A percentile compares a stretch with the other conserved stretches of the same genome.
Conservation (phyloP, 2,113 vertebrate genomes). For the Sciurus niger region DNA sequence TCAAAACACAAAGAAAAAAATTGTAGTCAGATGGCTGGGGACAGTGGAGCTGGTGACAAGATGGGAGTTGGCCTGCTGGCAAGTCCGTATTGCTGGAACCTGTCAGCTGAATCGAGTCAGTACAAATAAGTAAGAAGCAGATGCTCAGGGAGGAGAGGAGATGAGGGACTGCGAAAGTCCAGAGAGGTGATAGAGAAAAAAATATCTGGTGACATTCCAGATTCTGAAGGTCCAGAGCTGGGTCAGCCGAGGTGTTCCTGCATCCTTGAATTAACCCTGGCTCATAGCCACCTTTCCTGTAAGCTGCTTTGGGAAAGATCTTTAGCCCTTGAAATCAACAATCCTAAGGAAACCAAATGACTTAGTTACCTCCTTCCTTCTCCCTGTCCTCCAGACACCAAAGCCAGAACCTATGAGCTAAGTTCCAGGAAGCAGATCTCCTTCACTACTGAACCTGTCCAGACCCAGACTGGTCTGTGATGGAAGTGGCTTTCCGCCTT, state of each 20-base stretch:
- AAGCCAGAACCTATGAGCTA: background rate
- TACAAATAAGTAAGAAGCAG: constrained; percentile 53
- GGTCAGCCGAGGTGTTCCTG: background rate
- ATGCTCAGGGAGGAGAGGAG: constrained; percentile 38
- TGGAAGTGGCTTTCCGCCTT: background rate
- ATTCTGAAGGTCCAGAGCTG: background rate
- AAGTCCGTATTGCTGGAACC: background rate
- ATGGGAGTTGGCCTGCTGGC: constrained; percentile 1
- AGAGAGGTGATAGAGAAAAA: constrained; percentile 34
- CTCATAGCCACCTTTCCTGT: background rate
- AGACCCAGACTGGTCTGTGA: background rate
- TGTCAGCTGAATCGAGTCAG: constrained; percentile 8
- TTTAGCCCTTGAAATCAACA: constrained; percentile 5
- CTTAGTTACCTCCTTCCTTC: background rate
- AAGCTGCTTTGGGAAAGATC: background rate
- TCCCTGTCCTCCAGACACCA: background rate
- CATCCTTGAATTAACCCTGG: background rate
- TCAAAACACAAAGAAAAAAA: constrained; percentile 55
- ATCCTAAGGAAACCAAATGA: background rate
- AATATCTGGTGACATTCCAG: constrained; percentile 33
- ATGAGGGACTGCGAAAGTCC: constrained; percentile 15
- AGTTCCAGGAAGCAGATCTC: background rate
- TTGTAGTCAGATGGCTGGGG: background rate
- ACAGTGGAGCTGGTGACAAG: background rate
- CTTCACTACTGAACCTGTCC: background rate